Evolutionary conservation across 2,888 invertebrate species (phyloP).

Genomic region (Leptogaster cylindrica): DNA sequence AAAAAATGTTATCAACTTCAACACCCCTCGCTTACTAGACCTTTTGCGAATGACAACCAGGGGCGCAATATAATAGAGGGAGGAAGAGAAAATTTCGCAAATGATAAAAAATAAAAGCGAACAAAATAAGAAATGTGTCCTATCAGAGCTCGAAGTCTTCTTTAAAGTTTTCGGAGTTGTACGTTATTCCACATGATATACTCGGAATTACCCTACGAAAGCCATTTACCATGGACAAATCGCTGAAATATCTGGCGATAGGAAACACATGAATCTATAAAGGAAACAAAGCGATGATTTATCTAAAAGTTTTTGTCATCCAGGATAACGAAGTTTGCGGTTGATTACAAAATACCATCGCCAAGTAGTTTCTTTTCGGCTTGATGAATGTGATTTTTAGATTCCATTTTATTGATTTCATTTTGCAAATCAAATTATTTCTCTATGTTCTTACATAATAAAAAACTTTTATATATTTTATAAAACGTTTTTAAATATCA

Average conservation of each 20-base stretch:
- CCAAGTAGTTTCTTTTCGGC: too few relatives aligned
- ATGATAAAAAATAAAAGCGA: constrained; percentile 18
- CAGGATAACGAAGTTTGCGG: too few relatives aligned
- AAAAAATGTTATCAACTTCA: too few relatives aligned
- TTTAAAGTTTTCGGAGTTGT: constrained; percentile 5
- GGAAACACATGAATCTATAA: not conserved
- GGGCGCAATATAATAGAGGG: not conserved
- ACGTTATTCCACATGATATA: constrained; percentile 22
- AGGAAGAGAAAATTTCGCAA: not conserved
- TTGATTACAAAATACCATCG: too few relatives aligned
- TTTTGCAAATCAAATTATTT: too few relatives aligned
- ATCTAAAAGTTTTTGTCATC: constrained; percentile 1
- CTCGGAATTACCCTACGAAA: not conserved
- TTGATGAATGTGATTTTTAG: too few relatives aligned
- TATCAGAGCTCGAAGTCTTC: constrained; percentile 8
- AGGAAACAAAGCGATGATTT: not conserved
- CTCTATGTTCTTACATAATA: too few relatives aligned
- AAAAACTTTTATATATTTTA: too few relatives aligned
- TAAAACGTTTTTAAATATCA: too few relatives aligned
- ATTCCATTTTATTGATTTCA: too few relatives aligned
- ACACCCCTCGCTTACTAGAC: not conserved
- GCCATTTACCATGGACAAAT: not conserved
- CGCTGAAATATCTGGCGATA: not conserved
- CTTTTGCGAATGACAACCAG: not conserved
- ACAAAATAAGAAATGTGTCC: too few relatives aligned